Percentiles rank a stretch among this genome's conserved stretches.
These are phyloP conservation scores for Cavia aperea DNA, from an alignment of 2,113 vertebrate species.

Conservation along the genomic window DNA sequence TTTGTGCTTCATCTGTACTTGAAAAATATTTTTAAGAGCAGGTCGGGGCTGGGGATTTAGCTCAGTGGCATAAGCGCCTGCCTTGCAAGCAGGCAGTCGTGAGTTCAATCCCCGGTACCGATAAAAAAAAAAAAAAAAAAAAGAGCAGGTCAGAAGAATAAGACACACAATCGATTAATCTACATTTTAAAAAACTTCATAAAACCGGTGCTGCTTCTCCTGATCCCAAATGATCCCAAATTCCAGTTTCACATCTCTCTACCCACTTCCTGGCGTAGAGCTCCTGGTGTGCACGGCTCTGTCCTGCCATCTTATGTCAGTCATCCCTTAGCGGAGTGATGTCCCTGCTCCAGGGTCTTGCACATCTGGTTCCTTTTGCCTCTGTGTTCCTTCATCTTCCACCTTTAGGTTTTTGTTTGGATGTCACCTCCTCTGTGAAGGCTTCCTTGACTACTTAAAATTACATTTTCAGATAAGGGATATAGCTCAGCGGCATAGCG, in stretches of 20 bases:
- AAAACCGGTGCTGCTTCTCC: neutral
- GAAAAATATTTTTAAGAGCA: slow-evolving; percentile 39
- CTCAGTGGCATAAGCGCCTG: no score
- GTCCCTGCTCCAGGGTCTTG: neutral
- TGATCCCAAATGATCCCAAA: neutral
- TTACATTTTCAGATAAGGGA: neutral
- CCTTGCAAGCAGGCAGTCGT: no score
- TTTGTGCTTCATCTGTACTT: slow-evolving; percentile 16
- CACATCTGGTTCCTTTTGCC: neutral
- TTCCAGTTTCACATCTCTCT: neutral
- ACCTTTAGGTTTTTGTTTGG: neutral
- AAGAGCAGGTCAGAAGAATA: slow-evolving; percentile 15
- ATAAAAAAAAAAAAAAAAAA: no score
- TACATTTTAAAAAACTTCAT: neutral
- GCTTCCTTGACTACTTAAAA: slow-evolving; percentile 11
- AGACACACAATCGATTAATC: neutral
- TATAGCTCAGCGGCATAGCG: no score
- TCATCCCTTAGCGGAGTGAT: neutral
- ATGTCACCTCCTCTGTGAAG: neutral
- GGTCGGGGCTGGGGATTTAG: neutral
- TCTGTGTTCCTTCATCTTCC: neutral
- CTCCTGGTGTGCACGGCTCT: neutral
- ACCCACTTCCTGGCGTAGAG: neutral
- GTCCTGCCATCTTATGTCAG: neutral
- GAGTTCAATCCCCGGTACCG: no score